Evolutionary conservation across 2,797 vertebrate species (phyloP), one percentile per base, ranked within the genome.

Genomic region (Enteromius trimaculatus): DNA sequence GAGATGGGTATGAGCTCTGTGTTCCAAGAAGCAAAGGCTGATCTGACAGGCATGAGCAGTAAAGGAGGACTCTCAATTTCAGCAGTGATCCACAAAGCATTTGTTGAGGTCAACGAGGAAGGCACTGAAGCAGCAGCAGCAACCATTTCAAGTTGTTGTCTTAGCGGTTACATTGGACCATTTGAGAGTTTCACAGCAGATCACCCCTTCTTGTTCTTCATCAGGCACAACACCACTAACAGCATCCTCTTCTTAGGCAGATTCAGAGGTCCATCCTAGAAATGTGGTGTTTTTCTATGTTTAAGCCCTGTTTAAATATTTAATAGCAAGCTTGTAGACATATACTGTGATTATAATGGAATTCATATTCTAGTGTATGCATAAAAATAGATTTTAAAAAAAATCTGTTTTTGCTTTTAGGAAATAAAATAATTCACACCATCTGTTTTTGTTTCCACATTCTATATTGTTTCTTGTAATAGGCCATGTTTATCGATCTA

Each of bases 101-200:
- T 97, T 34, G 94, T 98, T 62, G 97, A 99, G 81, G 96, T 99
- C 86, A 98, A 97, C 0, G 98, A 99, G 92, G 96, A 98, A 87
- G 98, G 97, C 23, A 98, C 97, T 0, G 97, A 99, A 90, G 98
- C 97, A 0, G 97, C 97, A 0, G 95, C 97, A 0, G 94, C 96
- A 0, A 97, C 96, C 0, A 97, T 97, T 84, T 98, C 96, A 0
- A 96, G 5, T 3, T 34, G 31, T 34, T 34, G 2, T 3, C 31
- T 34, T 34, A 3, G 31, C 4, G 31, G 31, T 34, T 34, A 34
- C 31, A 34, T 34, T 34, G 31, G 31, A 34, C 31, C 37, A 37
- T 37, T 37, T 58, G 5, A 29, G 26, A 62, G 91, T 74, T 97
- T 99, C 88, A 92, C 42, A 0, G 97, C 94, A 0, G 94, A 99